These are phyloP conservation scores for Ennomos erosarius DNA, from an alignment of 2,888 invertebrate genomes.

Conservation along the genomic window DNA sequence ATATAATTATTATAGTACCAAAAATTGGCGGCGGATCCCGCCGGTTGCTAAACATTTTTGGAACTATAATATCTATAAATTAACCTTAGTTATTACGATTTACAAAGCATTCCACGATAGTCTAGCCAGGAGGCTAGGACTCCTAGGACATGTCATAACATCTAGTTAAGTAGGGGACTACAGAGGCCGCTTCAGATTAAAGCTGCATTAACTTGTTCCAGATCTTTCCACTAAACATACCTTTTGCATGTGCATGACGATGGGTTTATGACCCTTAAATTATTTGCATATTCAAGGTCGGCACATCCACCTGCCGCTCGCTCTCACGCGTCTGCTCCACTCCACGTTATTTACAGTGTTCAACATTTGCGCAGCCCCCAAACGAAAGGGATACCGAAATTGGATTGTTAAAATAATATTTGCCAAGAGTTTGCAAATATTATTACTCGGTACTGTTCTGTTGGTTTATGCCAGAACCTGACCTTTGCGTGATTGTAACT, in stretches of 20 bases:
- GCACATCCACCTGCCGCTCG: constrained; percentile 59
- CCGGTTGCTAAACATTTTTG: too few species aligned
- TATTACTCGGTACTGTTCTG: constrained; percentile 15
- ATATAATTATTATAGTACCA: too few species aligned
- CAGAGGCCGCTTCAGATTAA: too few species aligned
- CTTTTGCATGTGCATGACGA: constrained; percentile 44
- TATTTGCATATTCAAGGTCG: constrained; percentile 72
- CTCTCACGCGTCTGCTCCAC: constrained; percentile 37
- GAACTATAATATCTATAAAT: too few species aligned
- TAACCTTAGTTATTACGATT: too few species aligned
- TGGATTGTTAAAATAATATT: constrained; percentile 37
- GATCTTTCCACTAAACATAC: constrained; percentile 20
- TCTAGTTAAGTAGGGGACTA: too few species aligned
- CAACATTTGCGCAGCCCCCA: constrained; percentile 25
- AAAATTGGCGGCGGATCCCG: too few species aligned
- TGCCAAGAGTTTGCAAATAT: constrained; percentile 23
- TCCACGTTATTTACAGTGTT: constrained; percentile 28
- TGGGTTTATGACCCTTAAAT: constrained; percentile 65
- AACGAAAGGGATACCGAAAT: constrained; percentile 38
- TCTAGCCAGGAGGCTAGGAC: too few species aligned
- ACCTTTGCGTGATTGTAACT: constrained; percentile 7
- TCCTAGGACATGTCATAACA: too few species aligned
- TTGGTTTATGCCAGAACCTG: constrained; percentile 17
- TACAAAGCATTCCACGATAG: too few species aligned
- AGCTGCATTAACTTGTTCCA: not conserved